Conservation (phyloP, 2,113 vertebrate species). For the Ploceus nigricollis region DNA sequence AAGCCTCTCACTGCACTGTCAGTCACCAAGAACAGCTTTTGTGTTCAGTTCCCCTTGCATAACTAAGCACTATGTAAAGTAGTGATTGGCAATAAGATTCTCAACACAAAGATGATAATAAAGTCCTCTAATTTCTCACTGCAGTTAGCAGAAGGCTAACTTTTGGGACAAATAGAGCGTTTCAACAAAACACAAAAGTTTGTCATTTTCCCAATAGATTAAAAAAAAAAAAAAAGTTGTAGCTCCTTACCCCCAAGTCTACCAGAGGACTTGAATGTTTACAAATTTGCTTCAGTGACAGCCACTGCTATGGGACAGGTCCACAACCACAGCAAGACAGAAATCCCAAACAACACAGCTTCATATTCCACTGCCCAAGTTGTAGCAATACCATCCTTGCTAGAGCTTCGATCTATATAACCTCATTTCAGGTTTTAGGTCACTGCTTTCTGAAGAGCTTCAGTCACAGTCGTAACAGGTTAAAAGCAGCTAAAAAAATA, state of each 20-base stretch:
- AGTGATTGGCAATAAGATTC: neutral
- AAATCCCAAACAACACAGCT: neutral
- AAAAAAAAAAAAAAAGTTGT: too few species aligned
- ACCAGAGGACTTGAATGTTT: neutral
- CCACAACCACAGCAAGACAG: neutral
- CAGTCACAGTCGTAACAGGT: neutral
- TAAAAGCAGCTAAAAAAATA: neutral
- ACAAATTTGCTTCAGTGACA: neutral
- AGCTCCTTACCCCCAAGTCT: neutral
- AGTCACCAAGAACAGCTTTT: neutral
- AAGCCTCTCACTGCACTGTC: neutral
- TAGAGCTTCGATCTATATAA: neutral
- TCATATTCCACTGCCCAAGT: neutral
- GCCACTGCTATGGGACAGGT: neutral
- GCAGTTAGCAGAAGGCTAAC: neutral
- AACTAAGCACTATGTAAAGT: neutral
- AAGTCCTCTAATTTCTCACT: neutral
- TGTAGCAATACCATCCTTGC: accelerated
- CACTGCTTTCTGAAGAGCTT: neutral
- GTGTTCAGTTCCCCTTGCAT: neutral
- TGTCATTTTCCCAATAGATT: neutral
- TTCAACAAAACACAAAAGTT: neutral
- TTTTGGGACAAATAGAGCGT: neutral
- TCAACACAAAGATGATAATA: neutral
- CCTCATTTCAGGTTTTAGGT: neutral